These are phyloP conservation scores for Takifugu flavidus DNA, from an alignment of 2,113 vertebrate genomes.

Conservation along the genomic window DNA sequence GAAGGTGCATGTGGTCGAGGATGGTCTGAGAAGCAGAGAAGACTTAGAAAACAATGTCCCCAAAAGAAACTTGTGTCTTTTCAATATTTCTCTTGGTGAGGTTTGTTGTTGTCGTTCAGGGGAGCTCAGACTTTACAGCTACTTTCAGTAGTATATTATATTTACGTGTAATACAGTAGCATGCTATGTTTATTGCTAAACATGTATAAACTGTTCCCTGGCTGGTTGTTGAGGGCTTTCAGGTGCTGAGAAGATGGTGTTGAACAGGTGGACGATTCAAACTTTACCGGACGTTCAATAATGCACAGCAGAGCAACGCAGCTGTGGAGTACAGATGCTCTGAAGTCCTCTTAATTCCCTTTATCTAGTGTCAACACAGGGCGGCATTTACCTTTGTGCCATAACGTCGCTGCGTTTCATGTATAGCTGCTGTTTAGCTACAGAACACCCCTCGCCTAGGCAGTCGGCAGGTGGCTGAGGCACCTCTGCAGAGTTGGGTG, in stretches of 20 bases:
- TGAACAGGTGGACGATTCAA: background rate
- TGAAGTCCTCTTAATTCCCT: conserved; percentile 47
- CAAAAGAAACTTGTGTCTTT: too few species aligned
- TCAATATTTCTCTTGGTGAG: too few species aligned
- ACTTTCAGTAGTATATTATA: too few species aligned
- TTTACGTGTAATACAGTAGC: too few species aligned
- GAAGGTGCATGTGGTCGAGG: conserved; percentile 97
- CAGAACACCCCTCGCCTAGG: conserved; percentile 69
- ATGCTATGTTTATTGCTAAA: too few species aligned
- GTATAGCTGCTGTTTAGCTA: conserved; percentile 32
- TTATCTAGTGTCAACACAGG: conserved; percentile 42
- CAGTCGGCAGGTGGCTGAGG: conserved; percentile 69
- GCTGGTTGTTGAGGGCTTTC: background rate
- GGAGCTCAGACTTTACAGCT: too few species aligned
- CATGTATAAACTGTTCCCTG: too few species aligned
- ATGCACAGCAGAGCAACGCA: conserved; percentile 41
- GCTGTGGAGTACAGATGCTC: conserved; percentile 40
- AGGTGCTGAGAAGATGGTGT: background rate
- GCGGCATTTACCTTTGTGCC: conserved; percentile 53
- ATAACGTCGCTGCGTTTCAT: conserved; percentile 57
- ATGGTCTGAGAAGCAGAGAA: conserved; percentile 80
- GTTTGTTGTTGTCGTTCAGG: too few species aligned
- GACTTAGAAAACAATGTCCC: background rate
- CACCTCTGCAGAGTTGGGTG: conserved; percentile 53
- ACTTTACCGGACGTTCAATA: conserved; percentile 20